Evolutionary conservation across 2,797 vertebrate species (phyloP).

Genomic region (Nannoperca australis): DNA sequence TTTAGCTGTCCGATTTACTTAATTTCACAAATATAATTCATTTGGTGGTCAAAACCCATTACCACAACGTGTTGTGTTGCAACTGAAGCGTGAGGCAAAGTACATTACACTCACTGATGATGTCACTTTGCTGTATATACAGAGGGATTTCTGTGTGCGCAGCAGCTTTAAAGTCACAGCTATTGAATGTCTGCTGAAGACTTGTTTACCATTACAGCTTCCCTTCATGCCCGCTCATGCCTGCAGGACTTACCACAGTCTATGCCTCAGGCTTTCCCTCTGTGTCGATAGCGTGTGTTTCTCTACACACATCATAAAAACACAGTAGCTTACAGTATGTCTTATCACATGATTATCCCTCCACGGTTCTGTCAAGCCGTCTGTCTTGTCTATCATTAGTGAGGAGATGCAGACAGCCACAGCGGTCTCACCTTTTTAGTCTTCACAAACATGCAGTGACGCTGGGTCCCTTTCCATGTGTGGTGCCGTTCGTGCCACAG

Average conservation of each 20-base stretch:
- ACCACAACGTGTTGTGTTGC: conserved; percentile 4
- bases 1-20: conserved; percentile 21
- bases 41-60: conserved; percentile 21
- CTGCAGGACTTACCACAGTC: conserved; percentile 60
- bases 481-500: conserved; percentile 32
- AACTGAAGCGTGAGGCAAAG: conserved; percentile 35
- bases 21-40: conserved; percentile 25
- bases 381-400: conserved; percentile 6
- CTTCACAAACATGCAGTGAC: conserved; percentile 16
- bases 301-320: conserved; percentile 26
- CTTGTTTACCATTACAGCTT: conserved; percentile 53
- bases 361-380: conserved; percentile 22
- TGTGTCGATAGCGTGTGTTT: conserved; percentile 30
- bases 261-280: conserved; percentile 47
- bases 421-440: background rate
- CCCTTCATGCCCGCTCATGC: conserved; percentile 53
- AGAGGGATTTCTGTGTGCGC: conserved; percentile 33
- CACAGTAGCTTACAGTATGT: conserved; percentile 4
- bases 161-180: conserved; percentile 46
- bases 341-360: conserved; percentile 26
- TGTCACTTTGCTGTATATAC: conserved; percentile 31
- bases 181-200: conserved; percentile 52
- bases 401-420: conserved; percentile 13
- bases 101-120: conserved; percentile 18
- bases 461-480: conserved; percentile 6